phyloP scores from a whole-genome alignment of 2,113 vertebrate genomes.

The Oophaga pumilio region DNA sequence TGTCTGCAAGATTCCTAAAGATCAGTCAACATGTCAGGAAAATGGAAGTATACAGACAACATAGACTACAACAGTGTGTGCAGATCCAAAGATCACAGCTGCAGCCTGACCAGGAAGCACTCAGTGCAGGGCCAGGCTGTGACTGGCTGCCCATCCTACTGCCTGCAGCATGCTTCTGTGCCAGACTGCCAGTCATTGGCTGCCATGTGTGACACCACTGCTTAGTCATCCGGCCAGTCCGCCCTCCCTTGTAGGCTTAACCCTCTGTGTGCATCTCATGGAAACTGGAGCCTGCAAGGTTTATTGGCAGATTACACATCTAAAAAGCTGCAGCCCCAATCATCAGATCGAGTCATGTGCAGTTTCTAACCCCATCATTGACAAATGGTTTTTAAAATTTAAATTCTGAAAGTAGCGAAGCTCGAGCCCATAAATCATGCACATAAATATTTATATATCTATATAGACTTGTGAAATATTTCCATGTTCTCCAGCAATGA shows the following conservation, averaged over 20 bases:
- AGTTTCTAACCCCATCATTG: neutral
- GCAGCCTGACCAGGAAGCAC: conserved; percentile 36
- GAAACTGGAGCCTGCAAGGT: neutral
- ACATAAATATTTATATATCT: neutral
- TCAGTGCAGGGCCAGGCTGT: neutral
- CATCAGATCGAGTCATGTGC: neutral
- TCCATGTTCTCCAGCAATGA: neutral
- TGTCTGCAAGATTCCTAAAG: neutral
- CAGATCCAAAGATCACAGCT: conserved; percentile 28
- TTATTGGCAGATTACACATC: no score
- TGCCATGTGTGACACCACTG: neutral
- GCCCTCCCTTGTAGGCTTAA: neutral
- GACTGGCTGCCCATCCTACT: neutral
- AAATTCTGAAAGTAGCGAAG: neutral
- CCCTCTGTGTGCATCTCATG: neutral
- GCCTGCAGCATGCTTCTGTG: neutral
- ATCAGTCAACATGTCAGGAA: neutral
- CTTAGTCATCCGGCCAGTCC: neutral
- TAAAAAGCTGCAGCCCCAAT: no score
- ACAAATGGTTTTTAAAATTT: neutral
- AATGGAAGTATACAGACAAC: neutral
- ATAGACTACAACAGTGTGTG: neutral
- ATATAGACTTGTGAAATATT: neutral
- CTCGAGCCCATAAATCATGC: neutral
- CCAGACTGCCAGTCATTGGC: neutral